Evolutionary conservation across 2,113 vertebrate genomes (phyloP).

Genomic region (Siphamia tubifer): DNA sequence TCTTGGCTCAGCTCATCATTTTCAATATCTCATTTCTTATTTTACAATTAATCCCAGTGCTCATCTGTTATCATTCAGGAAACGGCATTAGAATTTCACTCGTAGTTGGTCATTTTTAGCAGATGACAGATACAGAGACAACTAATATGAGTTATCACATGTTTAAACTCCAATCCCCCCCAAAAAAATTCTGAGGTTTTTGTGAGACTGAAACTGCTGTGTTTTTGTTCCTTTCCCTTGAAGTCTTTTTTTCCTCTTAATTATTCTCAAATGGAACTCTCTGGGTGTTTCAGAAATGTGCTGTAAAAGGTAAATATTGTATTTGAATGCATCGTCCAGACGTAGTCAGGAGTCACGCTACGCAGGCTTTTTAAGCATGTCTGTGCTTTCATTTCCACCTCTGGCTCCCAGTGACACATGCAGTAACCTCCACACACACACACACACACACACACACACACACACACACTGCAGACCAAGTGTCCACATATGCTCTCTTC

Average conservation of each 20-base stretch:
- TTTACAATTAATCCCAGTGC: slow-evolving; percentile 38
- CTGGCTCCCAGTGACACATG: slow-evolving; percentile 55
- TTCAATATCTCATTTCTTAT: slow-evolving; percentile 23
- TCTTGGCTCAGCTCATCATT: slow-evolving; percentile 24
- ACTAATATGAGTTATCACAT: slow-evolving; percentile 30
- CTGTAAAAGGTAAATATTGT: slow-evolving; percentile 75
- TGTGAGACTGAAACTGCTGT: slow-evolving; percentile 24
- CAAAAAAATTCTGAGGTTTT: slow-evolving; percentile 27
- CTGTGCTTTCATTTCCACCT: slow-evolving; percentile 70
- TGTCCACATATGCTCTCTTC: slow-evolving; percentile 10
- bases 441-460: background rate
- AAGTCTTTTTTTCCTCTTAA: slow-evolving; percentile 59
- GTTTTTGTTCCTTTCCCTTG: slow-evolving; percentile 19
- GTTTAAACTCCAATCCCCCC: slow-evolving; percentile 32
- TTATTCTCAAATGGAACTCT: slow-evolving; percentile 65
- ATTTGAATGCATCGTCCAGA: slow-evolving; percentile 69
- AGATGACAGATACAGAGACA: slow-evolving; percentile 1
- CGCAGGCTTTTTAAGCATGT: slow-evolving; percentile 41
- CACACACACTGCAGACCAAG: slow-evolving; percentile 19
- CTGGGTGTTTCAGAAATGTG: slow-evolving; percentile 69
- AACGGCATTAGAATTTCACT: slow-evolving; percentile 15
- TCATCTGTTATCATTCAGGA: slow-evolving; percentile 56
- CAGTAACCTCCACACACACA: slow-evolving; percentile 32
- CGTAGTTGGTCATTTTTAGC: slow-evolving; percentile 9
- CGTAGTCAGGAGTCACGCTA: slow-evolving; percentile 67